Evolutionary conservation across 2,888 invertebrate species (phyloP), one percentile per base, ranked within the genome.

Genomic region (Plebejus anna): DNA sequence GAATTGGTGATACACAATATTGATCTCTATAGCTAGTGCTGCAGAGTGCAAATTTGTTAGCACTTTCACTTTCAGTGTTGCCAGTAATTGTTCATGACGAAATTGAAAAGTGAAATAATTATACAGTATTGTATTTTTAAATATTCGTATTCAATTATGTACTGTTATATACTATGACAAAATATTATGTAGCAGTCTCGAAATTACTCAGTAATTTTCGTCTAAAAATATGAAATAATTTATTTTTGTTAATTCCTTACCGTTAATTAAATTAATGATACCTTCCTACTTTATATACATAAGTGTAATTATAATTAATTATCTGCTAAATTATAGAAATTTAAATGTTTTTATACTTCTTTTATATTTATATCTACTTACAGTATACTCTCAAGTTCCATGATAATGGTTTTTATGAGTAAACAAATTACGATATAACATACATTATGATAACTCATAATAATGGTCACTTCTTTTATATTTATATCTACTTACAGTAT

Each of bases 251-350:
- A 13, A 66, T 66, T 66, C 36, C 32, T 66, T 66, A 66, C 16
- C 13, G 66, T 36, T 66, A 66, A 66, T 66, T 32, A 66, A 66
- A 66, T 66, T 36, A 66, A 66, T 66, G 13, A 32, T 32, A 36
- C 1, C 32, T 16, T 32, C 66, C 66, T 16, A 66, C 66, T 36
- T 66, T 66, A 66, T 66, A 36, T 66, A 36, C 66, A 32, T 11
- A 66, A 13, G 66, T 66, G 66, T 66, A 66, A 66, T 66, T 66
- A 66, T 66, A 66, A 66, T 66, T 66, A 32, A 66, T 66, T 66
- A 32, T 16, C 66, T 66, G 66, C 13, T 66, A 66, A 66, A 66
- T 36, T 32, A 66, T 4, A 66, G 66, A 66, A 66, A 32, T 32
- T 66, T 36, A 66, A 66, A 36, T 66, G 61, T 61, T 61, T 61